Base-by-base conservation (phyloP, 2,888 invertebrate species). In the Augochlorella aurata region DNA sequence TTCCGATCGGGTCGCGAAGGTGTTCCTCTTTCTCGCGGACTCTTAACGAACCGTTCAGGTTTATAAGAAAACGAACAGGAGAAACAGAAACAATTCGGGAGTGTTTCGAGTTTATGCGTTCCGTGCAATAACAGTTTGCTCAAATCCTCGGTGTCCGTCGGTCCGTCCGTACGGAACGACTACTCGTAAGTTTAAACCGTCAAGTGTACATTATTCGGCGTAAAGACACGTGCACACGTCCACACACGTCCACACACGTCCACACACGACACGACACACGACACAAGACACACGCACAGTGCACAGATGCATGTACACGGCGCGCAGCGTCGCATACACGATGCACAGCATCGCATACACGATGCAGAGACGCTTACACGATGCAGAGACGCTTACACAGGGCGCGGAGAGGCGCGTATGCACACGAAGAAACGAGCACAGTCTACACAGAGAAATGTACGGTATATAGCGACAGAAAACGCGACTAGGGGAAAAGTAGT, bases 101-200 rank as follows among this genome's bases (percentile, higher is more conserved):
- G 87, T 88, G 89, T 88, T 87, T 88, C 87, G 89, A 89, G 89
- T 91, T 90, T 88, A 90, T 89, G 90, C 92, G 92, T 92, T 92
- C 90, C 90, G 91, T 92, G 92, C 92, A 92, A 92, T 91, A 93
- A 92, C 90, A 91, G 90, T 92, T 92, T 92, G 92, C 92, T 93
- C 92, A 92, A 63, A 93, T 92, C 90, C 92, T 92, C 90, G 91
- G 89, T 91, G 91, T 93, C 91, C 92, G 91, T 93, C 91, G 92
- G 92, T 91, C 91, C 91, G 91, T 92, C 92, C 91, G 91, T 92
- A 91, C 91, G 90, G 91, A 91, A 90, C 91, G 91, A 91, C 89
- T 92, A 91, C 89, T 91, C 89, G 86, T 85, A 89, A 85, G 79
- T 87, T 89, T 88, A 82, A 84, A 82, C 81, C 70, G 63, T 50